These are phyloP conservation scores for Brachionus koreanus DNA, from an alignment of 1,140 invertebrate genomes.

Conservation along the genomic window DNA sequence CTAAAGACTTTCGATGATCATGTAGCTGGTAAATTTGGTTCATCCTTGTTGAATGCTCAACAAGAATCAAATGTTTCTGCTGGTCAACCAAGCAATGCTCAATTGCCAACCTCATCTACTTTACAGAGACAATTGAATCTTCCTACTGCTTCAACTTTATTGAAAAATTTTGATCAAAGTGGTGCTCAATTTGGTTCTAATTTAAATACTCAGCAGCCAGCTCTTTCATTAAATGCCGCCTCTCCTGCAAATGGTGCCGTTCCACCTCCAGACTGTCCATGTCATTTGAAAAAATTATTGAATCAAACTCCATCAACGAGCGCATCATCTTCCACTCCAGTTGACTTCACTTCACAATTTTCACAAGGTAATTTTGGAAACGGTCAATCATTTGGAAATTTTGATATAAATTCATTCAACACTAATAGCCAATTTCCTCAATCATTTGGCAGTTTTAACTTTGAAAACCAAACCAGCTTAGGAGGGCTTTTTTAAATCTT, in stretches of 20 bases:
- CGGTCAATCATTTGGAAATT: not conserved
- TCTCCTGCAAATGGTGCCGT: not conserved
- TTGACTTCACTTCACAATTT: not conserved
- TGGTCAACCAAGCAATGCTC: not conserved
- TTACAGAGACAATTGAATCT: not conserved
- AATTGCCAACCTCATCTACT: not conserved
- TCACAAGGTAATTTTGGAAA: not conserved
- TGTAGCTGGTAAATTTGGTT: not conserved
- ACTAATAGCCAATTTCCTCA: not conserved
- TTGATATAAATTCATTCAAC: not conserved
- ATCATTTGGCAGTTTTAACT: not conserved
- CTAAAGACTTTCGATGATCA: not conserved
- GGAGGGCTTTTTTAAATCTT: not conserved
- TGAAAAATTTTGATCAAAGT: not conserved
- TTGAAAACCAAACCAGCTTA: not conserved
- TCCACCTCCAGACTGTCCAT: conserved; percentile 12
- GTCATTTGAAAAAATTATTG: not conserved
- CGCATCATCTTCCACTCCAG: not conserved
- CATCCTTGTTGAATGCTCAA: not conserved
- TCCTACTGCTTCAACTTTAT: not conserved
- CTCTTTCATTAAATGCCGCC: not conserved
- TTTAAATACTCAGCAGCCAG: not conserved
- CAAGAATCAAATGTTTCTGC: not conserved
- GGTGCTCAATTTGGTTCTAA: not conserved
- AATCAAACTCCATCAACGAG: not conserved